phyloP scores from a whole-genome alignment of 2,888 invertebrate genomes.

The Mesorhabditis belari region DNA sequence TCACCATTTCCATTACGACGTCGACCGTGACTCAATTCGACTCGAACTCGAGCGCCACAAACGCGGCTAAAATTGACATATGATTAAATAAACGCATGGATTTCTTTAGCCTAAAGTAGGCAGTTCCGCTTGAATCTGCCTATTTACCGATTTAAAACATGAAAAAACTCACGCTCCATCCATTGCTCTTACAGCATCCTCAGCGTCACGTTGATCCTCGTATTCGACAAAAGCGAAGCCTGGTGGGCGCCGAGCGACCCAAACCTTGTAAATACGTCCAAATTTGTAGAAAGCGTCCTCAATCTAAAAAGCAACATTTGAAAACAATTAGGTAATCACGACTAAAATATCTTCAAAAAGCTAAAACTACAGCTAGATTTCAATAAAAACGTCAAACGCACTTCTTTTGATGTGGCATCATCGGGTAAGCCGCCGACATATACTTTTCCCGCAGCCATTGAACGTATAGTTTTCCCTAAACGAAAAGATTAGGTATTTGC shows the following conservation, averaged over 20 bases:
- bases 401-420: constrained; percentile 65
- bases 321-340: no score
- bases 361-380: not conserved
- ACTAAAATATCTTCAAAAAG: not conserved
- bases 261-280: constrained; percentile 79
- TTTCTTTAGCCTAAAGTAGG: constrained; percentile 3
- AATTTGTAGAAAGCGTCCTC: constrained; percentile 80
- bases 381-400: no score
- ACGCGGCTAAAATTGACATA: constrained; percentile 47
- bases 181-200: constrained; percentile 55
- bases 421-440: constrained; percentile 84
- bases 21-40: constrained; percentile 55
- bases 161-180: constrained; percentile 61
- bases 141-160: not conserved
- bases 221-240: constrained; percentile 60
- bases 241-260: constrained; percentile 86
- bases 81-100: not conserved
- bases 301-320: constrained; percentile 55
- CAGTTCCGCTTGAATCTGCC: constrained; percentile 1
- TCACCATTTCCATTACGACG: constrained; percentile 49
- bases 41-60: constrained; percentile 54
- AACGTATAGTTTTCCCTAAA: no score
- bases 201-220: constrained; percentile 69
- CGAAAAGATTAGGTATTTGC: no score
- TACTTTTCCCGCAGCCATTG: constrained; percentile 64